Evolutionary conservation across 2,797 vertebrate genomes (phyloP), one percentile per base, ranked within the genome.

Genomic region (Sarcoramphus papa): DNA sequence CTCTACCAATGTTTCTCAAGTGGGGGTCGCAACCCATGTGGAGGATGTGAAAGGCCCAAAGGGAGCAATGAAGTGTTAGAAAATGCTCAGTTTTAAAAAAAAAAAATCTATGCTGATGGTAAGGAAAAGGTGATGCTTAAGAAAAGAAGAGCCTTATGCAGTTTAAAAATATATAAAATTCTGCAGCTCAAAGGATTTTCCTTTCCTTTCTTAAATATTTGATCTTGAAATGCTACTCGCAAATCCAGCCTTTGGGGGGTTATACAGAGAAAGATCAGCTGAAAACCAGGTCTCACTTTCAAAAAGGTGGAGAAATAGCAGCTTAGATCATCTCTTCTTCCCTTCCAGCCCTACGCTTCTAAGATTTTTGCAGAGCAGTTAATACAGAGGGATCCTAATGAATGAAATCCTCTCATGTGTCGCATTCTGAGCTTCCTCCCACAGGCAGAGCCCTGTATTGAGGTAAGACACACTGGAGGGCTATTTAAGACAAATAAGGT

Each of bases 181-280:
- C 53, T 91, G 37, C 75, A 85, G 41, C 84, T 92, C 31, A 81
- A 91, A 92, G 68, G 85, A 83, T 90, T 90, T 94, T 60, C 43
- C 51, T 79, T 86, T 88, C 53, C 73, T 77, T 90, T 88, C 72
- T 91, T 84, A 90, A 92, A 91, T 90, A 93, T 80, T 93, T 94
- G 78, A 91, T 95, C 78, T 92, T 68, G 69, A 91, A 92, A 88
- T 88, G 48, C 68, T 70, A 28, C 48, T 92, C 10, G 7, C 62
- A 96, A 88, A 91, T 93, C 64, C 85, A 85, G 85, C 45, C 81
- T 95, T 95, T 2, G 1, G 54, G 86, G 51, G 31, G 41, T 69
- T 90, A 76, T 57, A 35, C 40, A 90, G 70, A 94, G 45, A 64
- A 63, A 79, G 35, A 91, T 81, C 54, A 92, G 40, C 80, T 31